Evolutionary conservation across 1,140 invertebrate genomes (phyloP), one percentile per base, ranked within the genome.

Genomic region (Nixonia krombeini): DNA sequence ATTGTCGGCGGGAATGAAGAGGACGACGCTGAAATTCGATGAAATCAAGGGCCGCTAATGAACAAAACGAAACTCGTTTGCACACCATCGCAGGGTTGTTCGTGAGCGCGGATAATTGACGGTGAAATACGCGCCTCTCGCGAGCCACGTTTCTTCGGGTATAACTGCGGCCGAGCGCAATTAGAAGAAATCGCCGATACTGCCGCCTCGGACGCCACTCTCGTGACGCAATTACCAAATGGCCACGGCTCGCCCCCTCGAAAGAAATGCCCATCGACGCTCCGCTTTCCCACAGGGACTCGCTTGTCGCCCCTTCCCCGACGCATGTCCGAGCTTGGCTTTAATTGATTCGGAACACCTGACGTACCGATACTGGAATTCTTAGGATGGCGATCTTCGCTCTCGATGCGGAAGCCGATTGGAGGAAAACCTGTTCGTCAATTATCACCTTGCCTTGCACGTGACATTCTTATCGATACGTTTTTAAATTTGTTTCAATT

Each of bases 11-110:
- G n/a, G n/a, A n/a, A n/a, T n/a, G n/a, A n/a, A n/a, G n/a, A n/a
- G n/a, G n/a, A n/a, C n/a, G n/a, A n/a, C n/a, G n/a, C n/a, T n/a
- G n/a, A 76, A 77, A 73, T 58, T 49, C 66, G 75, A 79, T 80
- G 71, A 75, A 71, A 78, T 78, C 74, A 59, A 55, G 38, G 42
- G 23, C 31, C 50, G 58, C 64, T 80, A 79, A 79, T 74, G 73
- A 79, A 80, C 73, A 46, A 70, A 59, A 70, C 57, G 40, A 52
- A 72, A 70, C 68, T 67, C 49, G 67, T 68, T 68, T 64, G 61
- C 72, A 52, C 70, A 64, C 61, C 37, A 59, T 65, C 46, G 42
- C n/a, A n/a, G n/a, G n/a, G n/a, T n/a, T n/a, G n/a, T n/a, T n/a
- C n/a, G 25, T 35, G 41, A 62, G 46, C 13, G 38, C 53, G 51